A percentile compares a stretch with the other conserved stretches of the same genome.
Evolutionary conservation across 2,888 invertebrate genomes (phyloP).

Genomic region (Cyrtodaria siliqua): DNA sequence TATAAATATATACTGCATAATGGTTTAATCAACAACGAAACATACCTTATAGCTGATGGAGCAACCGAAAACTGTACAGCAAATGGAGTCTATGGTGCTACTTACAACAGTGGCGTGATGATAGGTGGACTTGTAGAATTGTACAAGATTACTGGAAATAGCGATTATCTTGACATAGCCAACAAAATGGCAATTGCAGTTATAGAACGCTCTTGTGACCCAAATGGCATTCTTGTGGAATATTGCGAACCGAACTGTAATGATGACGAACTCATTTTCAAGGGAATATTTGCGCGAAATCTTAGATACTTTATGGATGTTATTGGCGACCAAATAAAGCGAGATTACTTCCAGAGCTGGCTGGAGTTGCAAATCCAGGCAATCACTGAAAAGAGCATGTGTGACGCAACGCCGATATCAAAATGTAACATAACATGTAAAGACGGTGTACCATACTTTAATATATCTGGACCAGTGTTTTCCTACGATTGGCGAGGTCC

Average conservation of each 20-base stretch:
- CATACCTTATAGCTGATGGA: conserved; percentile 64
- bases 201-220: conserved; percentile 55
- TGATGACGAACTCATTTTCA: conserved; percentile 70
- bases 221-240: conserved; percentile 66
- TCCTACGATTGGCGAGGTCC: conserved; percentile 70
- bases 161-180: conserved; percentile 57
- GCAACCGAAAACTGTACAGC: conserved; percentile 53
- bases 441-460: conserved; percentile 71
- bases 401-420: conserved; percentile 62
- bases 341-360: conserved; percentile 62
- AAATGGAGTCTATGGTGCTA: conserved; percentile 54
- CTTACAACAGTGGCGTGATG: conserved; percentile 68
- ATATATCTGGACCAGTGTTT: conserved; percentile 70
- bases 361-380: conserved; percentile 60
- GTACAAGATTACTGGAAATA: conserved; percentile 55
- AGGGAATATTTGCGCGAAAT: conserved; percentile 71
- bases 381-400: conserved; percentile 61
- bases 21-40: conserved; percentile 62
- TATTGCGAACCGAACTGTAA: conserved; percentile 67
- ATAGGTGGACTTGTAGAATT: conserved; percentile 68
- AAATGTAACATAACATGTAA: conserved; percentile 69
- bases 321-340: conserved; percentile 35
- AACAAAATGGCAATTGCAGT: conserved; percentile 63
- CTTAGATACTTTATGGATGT: conserved; percentile 68
- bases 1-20: conserved; percentile 64